Evolutionary conservation across 1,140 invertebrate species (phyloP).

Genomic region (Eulimnadia texana): DNA sequence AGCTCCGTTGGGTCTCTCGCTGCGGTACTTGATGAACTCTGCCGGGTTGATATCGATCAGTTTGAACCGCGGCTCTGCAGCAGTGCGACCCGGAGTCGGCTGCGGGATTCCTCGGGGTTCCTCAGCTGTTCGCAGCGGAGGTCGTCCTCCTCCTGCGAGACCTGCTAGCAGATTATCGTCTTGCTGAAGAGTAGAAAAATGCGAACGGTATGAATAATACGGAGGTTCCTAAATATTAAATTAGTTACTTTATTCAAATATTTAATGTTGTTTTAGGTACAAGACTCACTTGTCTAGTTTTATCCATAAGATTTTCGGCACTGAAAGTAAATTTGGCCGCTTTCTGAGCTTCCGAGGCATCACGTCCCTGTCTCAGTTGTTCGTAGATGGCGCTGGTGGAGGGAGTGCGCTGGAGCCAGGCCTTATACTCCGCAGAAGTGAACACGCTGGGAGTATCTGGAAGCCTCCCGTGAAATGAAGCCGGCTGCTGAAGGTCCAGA

Average conservation of each 20-base stretch:
- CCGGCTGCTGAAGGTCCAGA: constrained; percentile 1
- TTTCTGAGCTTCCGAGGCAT: constrained; percentile 42
- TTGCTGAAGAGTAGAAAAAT: constrained; percentile 30
- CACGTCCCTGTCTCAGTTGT: constrained; percentile 52
- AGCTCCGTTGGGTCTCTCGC: constrained; percentile 48
- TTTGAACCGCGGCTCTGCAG: constrained; percentile 35
- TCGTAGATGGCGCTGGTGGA: constrained; percentile 86
- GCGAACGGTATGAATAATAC: constrained; percentile 37
- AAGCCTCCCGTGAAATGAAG: not conserved
- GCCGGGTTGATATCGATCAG: constrained; percentile 77
- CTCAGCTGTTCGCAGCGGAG: not conserved
- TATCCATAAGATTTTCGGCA: constrained; percentile 63
- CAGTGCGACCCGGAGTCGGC: constrained; percentile 26
- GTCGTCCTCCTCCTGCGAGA: not conserved
- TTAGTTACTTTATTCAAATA: too few relatives aligned
- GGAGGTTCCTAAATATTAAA: constrained; percentile 21
- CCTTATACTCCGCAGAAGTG: constrained; percentile 76
- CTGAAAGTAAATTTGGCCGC: constrained; percentile 66
- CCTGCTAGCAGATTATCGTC: constrained; percentile 22
- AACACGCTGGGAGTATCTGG: constrained; percentile 51
- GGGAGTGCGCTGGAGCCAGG: constrained; percentile 74
- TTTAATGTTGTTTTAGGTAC: not conserved
- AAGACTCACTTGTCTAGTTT: constrained; percentile 32
- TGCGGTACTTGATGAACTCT: constrained; percentile 83
- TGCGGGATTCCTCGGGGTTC: constrained; percentile 18